Base-by-base conservation (phyloP, 2,797 vertebrate genomes). In the Odontamblyopus rebecca region DNA sequence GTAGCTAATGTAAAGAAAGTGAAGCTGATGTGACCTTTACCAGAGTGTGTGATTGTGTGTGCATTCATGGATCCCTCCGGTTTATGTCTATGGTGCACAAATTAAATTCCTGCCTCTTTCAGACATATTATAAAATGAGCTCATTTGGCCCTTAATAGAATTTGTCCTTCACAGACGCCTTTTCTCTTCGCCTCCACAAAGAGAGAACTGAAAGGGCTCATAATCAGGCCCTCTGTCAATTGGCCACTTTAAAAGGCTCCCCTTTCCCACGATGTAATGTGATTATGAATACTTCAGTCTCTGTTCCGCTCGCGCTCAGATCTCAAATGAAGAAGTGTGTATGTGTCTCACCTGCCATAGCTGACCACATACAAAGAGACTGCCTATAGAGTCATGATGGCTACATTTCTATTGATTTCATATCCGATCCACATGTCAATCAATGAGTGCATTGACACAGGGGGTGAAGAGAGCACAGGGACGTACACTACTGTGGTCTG, bases 201-300 rank as follows among this genome's bases (percentile, higher is more conserved):
- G 90, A 57, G 80, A 60, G 80, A 89, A 88, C 88, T 89, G 80
- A 92, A 81, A 82, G 88, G 88, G 87, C 91, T 91, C 85, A 91
- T 92, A 92, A 93, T 93, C 89, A 93, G 88, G 81, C 88, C 80
- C 90, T 86, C 85, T 91, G 91, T 93, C 93, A 93, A 93, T 90
- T 93, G 93, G 89, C 91, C 90, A 88, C 92, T 94, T 92, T 91
- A 92, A 93, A 91, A 89, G 89, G 77, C 82, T 81, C 84, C 69
- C 85, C 75, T 81, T 85, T 89, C 84, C 85, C 89, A 88, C 86
- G 88, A 94, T 92, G 84, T 92, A 92, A 93, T 92, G 91, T 92
- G 92, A 95, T 94, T 94, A 94, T 91, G 92, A 93, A 94, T 89
- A 93, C 91, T 93, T 92, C 91, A 93, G 91, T 91, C 89, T 93